phyloP scores from a whole-genome alignment of 92 coral and sea anemone species.

The Umimayanthus chanpuru region DNA sequence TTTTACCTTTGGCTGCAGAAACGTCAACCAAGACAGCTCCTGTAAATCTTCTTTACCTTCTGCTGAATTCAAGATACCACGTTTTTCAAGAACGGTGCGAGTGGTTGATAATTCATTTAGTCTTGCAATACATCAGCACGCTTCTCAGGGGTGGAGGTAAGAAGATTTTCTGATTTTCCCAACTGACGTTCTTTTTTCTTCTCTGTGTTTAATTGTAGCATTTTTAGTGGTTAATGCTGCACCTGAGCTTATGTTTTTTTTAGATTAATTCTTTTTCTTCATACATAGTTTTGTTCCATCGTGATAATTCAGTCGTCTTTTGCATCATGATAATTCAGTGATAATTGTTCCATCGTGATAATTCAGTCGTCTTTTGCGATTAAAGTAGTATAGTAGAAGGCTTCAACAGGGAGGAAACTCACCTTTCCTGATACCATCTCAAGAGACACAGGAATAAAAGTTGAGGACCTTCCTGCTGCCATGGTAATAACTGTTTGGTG shows the following conservation, averaged over 20 bases:
- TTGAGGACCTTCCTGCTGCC: too few relatives aligned
- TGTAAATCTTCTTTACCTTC: slow-evolving; percentile 26
- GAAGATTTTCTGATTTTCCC: slow-evolving; percentile 19
- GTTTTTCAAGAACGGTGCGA: too few relatives aligned
- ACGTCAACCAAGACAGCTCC: slow-evolving; percentile 36
- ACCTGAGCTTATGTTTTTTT: neutral
- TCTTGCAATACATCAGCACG: slow-evolving; percentile 19
- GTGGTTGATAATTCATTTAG: slow-evolving; percentile 21
- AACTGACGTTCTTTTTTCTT: slow-evolving; percentile 27
- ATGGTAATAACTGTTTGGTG: too few relatives aligned
- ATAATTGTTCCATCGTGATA: neutral
- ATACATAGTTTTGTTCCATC: neutral
- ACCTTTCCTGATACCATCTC: too few relatives aligned
- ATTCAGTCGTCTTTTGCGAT: neutral
- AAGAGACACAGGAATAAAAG: too few relatives aligned
- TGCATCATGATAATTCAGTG: too few relatives aligned
- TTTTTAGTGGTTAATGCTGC: neutral
- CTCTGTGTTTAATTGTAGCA: slow-evolving; percentile 12
- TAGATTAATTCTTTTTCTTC: slow-evolving; percentile 4
- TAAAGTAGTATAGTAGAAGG: too few relatives aligned
- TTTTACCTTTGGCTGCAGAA: slow-evolving; percentile 14
- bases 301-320: neutral
- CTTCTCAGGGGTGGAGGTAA: slow-evolving; percentile 39
- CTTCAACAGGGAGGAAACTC: too few relatives aligned
- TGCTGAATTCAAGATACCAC: slow-evolving; percentile 16